Base-by-base conservation (phyloP, 2,888 invertebrate genomes). In the Ennomos erosarius region DNA sequence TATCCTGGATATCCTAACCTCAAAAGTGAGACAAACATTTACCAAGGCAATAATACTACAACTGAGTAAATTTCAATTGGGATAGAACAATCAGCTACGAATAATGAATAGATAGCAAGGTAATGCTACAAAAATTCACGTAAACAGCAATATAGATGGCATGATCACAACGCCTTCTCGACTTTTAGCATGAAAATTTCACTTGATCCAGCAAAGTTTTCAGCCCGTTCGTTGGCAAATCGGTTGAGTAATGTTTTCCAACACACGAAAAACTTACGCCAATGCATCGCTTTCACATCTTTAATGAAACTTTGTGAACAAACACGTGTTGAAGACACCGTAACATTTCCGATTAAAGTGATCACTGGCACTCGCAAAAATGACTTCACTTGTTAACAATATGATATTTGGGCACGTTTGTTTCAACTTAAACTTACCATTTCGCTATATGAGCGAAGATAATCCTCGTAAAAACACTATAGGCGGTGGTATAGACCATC, bases 371-470 rank as follows among this genome's bases (percentile, higher is more conserved):
- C 86, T 76, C 59, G 66, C 46, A 58, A 61, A 58, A 66, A 66
- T 71, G 65, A 55, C 50, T 61, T 55, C 79, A 84, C 76, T 74
- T 64, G 48, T 60, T 42, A 53, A 55, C 45, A 61, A 63, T 59
- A 26, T 45, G 16, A 53, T 48, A 58, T 55, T 67, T 43, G 56
- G 61, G 43, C 70, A 75, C 79, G 68, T 77, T 76, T 74, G 59
- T 50, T 65, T 55, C 57, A 65, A 48, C 66, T 64, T 63, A 64
- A 69, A 90, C 90, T 90, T 89, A 90, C 91, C 92, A 92, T 92
- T 87, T 90, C 91, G 91, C 92, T 90, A 64, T 82, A 72, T 73
- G 62, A 91, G 91, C 91, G 90, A 90, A 85, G 80, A 74, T 79
- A 81, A 79, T 88, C 81, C 89, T 89, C 89, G 87, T 79, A 83